phyloP scores from a whole-genome alignment of 2,888 invertebrate genomes.

The Nephrocerus scutellatus region DNA sequence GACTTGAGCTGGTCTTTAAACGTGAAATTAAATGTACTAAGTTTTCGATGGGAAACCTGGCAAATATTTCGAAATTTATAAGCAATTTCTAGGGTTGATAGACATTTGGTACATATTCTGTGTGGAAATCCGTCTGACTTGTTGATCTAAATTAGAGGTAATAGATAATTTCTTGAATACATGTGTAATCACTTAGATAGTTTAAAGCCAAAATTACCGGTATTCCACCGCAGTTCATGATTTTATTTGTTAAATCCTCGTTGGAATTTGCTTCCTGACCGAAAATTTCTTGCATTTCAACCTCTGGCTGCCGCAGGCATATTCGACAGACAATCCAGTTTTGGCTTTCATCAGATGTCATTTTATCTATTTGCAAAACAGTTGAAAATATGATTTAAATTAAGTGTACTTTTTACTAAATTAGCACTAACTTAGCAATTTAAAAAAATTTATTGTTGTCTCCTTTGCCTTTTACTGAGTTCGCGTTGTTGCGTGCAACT shows the following conservation, averaged over 20 bases:
- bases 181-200: slow-evolving; percentile 2
- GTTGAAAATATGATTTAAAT: too few relatives aligned
- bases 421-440: too few relatives aligned
- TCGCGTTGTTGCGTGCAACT: too few relatives aligned
- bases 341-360: slow-evolving; percentile 32
- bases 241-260: slow-evolving; percentile 40
- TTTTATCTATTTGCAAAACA: slow-evolving; percentile 21
- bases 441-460: too few relatives aligned
- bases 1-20: too few relatives aligned
- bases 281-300: slow-evolving; percentile 37
- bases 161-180: too few relatives aligned
- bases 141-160: slow-evolving; percentile 31
- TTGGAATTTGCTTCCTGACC: slow-evolving; percentile 31
- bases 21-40: slow-evolving; percentile 40
- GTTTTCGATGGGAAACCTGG: slow-evolving; percentile 38
- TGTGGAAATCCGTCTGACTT: slow-evolving; percentile 40
- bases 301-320: slow-evolving; percentile 37
- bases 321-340: slow-evolving; percentile 41
- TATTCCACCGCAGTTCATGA: slow-evolving; percentile 40
- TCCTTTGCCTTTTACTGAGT: too few relatives aligned
- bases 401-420: too few relatives aligned
- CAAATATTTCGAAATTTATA: slow-evolving; percentile 36
- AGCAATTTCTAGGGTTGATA: slow-evolving; percentile 32
- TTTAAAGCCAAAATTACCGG: slow-evolving; percentile 29
- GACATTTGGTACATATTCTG: slow-evolving; percentile 37